Conservation (phyloP, 1,140 invertebrate genomes). For the Drosophila kikkawai region DNA sequence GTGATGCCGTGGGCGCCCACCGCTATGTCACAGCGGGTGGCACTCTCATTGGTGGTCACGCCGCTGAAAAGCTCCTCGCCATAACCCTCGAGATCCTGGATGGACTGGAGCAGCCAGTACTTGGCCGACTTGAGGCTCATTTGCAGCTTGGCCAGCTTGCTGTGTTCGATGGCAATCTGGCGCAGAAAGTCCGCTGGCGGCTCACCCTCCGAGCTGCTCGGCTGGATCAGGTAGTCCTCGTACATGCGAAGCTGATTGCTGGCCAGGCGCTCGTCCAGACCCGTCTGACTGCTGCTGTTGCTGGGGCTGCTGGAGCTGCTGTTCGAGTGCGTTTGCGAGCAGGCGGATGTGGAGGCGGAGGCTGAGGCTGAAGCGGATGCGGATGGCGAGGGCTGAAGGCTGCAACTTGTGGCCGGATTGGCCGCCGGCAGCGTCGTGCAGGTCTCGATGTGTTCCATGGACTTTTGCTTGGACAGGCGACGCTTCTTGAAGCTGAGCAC, state of each 20-base stretch:
- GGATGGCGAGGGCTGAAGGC: constrained; percentile 56
- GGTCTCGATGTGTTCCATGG: constrained; percentile 76
- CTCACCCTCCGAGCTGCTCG: constrained; percentile 30
- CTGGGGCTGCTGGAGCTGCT: constrained; percentile 72
- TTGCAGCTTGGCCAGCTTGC: constrained; percentile 72
- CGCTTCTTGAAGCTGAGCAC: constrained; percentile 82
- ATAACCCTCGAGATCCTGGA: constrained; percentile 90
- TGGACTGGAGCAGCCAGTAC: constrained; percentile 92
- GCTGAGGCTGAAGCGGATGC: constrained; percentile 50
- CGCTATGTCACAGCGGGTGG: constrained; percentile 75
- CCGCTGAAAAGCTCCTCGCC: constrained; percentile 93
- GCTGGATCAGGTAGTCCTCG: constrained; percentile 73
- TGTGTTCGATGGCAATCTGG: constrained; percentile 80
- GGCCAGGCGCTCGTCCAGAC: constrained; percentile 64
- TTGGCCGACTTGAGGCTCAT: constrained; percentile 87
- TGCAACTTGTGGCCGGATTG: constrained; percentile 23
- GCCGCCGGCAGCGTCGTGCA: constrained; percentile 28
- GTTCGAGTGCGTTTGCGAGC: constrained; percentile 52
- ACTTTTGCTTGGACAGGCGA: constrained; percentile 81
- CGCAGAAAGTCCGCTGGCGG: constrained; percentile 72
- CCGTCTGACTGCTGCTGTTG: constrained; percentile 71
- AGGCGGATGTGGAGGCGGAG: constrained; percentile 47
- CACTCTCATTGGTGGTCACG: constrained; percentile 86
- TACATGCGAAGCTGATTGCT: constrained; percentile 72
- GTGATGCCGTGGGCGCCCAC: constrained; percentile 94